Evolutionary conservation across 1,140 invertebrate genomes (phyloP).

Genomic region (Drosophila nigrodunni): DNA sequence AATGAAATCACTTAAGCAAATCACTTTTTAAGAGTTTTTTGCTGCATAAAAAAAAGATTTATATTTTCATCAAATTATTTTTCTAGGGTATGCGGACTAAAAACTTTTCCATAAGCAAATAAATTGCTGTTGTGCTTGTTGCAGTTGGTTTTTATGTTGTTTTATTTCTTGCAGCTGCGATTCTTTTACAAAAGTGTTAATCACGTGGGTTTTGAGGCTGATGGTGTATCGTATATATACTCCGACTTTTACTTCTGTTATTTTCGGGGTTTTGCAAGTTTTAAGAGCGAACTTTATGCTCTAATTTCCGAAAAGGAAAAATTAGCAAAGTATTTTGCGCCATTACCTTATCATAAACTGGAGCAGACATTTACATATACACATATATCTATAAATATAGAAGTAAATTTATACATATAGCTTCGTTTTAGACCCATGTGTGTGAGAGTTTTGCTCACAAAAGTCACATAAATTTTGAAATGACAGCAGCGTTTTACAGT

Average conservation of each 20-base stretch:
- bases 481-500: slow-evolving; percentile 80
- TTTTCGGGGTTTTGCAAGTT: slow-evolving; percentile 47
- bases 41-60: background rate
- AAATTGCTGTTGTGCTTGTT: slow-evolving; percentile 54
- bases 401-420: background rate
- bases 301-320: slow-evolving; percentile 83
- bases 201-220: slow-evolving; percentile 55
- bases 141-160: slow-evolving; percentile 19
- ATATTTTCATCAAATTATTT: background rate
- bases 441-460: slow-evolving; percentile 65
- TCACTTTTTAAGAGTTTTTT: no score
- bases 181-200: slow-evolving; percentile 76
- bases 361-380: slow-evolving; percentile 31
- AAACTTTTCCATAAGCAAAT: slow-evolving; percentile 70
- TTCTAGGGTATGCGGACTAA: slow-evolving; percentile 28
- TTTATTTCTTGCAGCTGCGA: slow-evolving; percentile 55
- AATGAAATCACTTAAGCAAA: no score
- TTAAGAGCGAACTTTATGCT: slow-evolving; percentile 79
- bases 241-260: slow-evolving; percentile 12
- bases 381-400: no score
- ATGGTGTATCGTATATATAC: slow-evolving; percentile 25
- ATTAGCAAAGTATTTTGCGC: slow-evolving; percentile 80
- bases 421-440: slow-evolving; percentile 20
- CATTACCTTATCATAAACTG: slow-evolving; percentile 80
- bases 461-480: slow-evolving; percentile 79